Percentiles rank a stretch among this genome's conserved stretches.
Conservation (phyloP, 2,797 vertebrate species). For the Pipistrellus kuhlii region DNA sequence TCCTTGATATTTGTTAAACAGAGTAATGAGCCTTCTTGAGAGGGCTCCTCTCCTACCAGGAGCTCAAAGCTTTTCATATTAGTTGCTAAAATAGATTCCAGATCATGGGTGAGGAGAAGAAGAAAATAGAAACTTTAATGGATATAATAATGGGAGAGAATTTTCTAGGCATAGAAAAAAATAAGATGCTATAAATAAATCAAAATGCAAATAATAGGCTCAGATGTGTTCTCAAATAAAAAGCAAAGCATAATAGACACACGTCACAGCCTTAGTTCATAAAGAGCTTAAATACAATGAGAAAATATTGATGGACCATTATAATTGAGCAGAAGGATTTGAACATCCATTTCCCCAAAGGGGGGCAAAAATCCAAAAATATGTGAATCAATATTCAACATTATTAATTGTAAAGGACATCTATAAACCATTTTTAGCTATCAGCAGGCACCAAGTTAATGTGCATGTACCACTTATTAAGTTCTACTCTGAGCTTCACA, state of each 20-base stretch:
- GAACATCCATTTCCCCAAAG: background rate
- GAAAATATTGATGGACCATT: background rate
- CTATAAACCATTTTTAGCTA: background rate
- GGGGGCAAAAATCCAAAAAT: background rate
- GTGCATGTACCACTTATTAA: background rate
- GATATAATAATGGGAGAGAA: background rate
- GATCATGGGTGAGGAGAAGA: background rate
- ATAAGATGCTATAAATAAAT: background rate
- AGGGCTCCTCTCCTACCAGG: background rate
- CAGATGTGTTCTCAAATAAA: slow-evolving; percentile 17
- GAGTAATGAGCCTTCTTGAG: background rate
- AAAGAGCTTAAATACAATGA: slow-evolving; percentile 44
- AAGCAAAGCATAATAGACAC: background rate
- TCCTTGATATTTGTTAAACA: background rate
- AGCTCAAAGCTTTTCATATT: background rate
- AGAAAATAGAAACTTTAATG: background rate
- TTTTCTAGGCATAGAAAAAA: background rate
- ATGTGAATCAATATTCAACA: background rate
- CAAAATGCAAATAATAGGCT: background rate
- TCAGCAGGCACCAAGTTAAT: background rate
- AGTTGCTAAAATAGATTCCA: background rate
- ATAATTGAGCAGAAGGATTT: background rate
- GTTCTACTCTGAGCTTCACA: background rate
- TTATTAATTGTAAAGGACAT: background rate
- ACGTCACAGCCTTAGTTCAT: background rate